phyloP scores from a whole-genome alignment of 2,797 vertebrate genomes.

The Ceryle rudis region DNA sequence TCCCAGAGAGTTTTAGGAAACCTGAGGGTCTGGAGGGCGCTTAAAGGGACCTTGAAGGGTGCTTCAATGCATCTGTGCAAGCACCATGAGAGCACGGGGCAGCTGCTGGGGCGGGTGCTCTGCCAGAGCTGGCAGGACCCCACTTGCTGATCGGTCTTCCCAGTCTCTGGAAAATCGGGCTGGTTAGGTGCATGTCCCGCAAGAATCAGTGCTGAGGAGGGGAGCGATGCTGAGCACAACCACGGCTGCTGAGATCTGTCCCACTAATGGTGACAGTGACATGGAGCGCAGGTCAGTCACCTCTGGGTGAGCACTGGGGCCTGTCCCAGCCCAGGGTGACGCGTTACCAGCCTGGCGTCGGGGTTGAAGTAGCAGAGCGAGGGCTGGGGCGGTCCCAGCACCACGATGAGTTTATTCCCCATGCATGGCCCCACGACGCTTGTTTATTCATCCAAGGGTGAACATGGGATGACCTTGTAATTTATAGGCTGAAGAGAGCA shows the following conservation, averaged over 20 bases:
- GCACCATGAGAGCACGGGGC: rapidly evolving
- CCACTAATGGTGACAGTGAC: background rate
- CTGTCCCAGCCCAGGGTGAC: rapidly evolving
- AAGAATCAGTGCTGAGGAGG: background rate
- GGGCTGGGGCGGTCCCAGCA: background rate
- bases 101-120: background rate
- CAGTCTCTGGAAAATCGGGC: background rate
- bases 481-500: conserved; percentile 70
- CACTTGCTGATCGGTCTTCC: background rate
- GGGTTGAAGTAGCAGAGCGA: background rate
- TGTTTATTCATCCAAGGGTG: conserved; percentile 69
- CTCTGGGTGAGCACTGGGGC: background rate
- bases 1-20: conserved; percentile 3
- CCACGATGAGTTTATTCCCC: conserved; percentile 9
- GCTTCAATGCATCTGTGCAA: background rate
- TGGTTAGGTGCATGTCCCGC: rapidly evolving
- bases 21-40: background rate
- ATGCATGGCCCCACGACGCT: conserved; percentile 30
- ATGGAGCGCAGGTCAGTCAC: background rate
- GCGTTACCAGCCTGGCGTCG: rapidly evolving
- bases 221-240: background rate
- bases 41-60: background rate
- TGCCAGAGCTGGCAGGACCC: background rate
- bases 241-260: background rate
- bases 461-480: conserved; percentile 69